Base-by-base conservation (phyloP, 2,113 vertebrate genomes). In the Colius striatus region DNA sequence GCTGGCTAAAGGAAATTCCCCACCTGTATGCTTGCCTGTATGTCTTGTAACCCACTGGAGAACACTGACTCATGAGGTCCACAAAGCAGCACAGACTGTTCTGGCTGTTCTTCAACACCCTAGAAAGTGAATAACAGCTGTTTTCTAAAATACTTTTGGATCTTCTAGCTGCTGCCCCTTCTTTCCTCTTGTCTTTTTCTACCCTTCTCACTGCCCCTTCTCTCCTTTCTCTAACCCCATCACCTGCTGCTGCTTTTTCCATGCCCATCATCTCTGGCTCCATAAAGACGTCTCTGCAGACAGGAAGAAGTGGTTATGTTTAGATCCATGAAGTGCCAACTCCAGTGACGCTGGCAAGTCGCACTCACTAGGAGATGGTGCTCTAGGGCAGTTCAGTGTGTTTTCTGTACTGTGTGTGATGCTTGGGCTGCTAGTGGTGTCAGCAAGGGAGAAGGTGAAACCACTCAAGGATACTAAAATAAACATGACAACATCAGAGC, bases 1-100 rank as follows among this genome's bases (percentile, higher is more conserved):
- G 48, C 62, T 77, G 85, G 89, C 74, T 91, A 61, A 95, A 89
- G 82, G 75, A 96, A 87, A 90, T 86, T 74, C 34, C n/a, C 57
- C 71, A 22, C 77, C 63, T 90, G 70, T 3, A 6, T 82, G 25
- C 45, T 92, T 84, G 63, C 65, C 26, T 60, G 27, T 16, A 23
- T 86, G 53, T 86, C 73, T 77, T 3, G 1, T 65, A 88, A 70
- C 36, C 65, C 57, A 16, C 16, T 3, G 41, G 38, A 81, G 60
- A 80, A 16, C 26, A 47, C 73, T 97, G 94, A 95, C 87, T 92
- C 89, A 82, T 60, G 71, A 92, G 25, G 48, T 90, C 54, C 30
- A 30, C 66, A 80, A 83, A 94, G 65, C 14, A 90, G 61, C 65
- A 61, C 38, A 90, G 66, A 41, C 51, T 94, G 84, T 87, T 78